Evolutionary conservation across 2,888 invertebrate genomes (phyloP), one percentile per base, ranked within the genome.

Genomic region (Onchidella celtica): DNA sequence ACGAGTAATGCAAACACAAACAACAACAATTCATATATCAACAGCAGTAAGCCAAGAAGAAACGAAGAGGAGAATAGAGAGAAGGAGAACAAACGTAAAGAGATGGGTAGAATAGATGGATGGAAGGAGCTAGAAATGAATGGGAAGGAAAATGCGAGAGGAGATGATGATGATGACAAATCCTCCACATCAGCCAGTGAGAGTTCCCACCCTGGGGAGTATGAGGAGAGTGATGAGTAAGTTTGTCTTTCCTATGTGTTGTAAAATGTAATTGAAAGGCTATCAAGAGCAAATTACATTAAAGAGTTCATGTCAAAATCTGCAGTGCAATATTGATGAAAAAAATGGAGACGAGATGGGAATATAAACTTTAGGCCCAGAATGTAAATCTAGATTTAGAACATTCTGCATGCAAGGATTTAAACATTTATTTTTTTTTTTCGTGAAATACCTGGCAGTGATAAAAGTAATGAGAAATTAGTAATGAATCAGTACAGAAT

Each of bases 141-240:
- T 40, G 74, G 9, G 3, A 63, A 63, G 57, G 57, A 34, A 21
- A 34, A 36, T 3, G 21, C 29, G 27, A 36, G 34, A 29, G 21
- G 17, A 68, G 83, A 68, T n/a, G 79, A 70, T 24, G 76, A 70
- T 57, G 75, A 77, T 27, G 77, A 70, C 29, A 70, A 72, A 27
- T 66, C 76, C 34, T 85, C 83, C 3, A 82, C 80, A 29, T 84
- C 84, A 27, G 81, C 83, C 65, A 83, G 82, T 59, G 85, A 85
- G 29, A 79, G 78, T 65, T 85, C 84, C 40, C 81, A 82, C 66
- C 81, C 83, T 4, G 85, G 84, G 29, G 88, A 88, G 69, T 90
- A 89, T 78, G 88, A 88, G 61, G 89, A 89, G 73, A 89, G 88
- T 80, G 89, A 89, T 70, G 87, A 88, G 89, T 89, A 84, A 84